Base-by-base conservation (phyloP, 2,113 vertebrate genomes). In the Pantherophis guttatus region DNA sequence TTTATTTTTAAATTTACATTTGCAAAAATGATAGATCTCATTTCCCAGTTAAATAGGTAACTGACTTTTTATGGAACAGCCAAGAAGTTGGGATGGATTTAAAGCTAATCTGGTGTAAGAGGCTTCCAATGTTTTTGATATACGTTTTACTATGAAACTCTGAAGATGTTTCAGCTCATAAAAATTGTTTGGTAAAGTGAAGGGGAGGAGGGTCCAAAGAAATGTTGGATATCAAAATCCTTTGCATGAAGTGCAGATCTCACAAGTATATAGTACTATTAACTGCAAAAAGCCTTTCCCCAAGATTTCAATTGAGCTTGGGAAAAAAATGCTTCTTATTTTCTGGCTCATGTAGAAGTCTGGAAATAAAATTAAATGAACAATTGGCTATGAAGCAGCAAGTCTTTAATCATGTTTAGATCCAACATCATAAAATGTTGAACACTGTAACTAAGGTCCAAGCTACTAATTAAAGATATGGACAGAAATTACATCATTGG, bases 1-100 rank as follows among this genome's bases (percentile, higher is more conserved):
- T 54, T 75, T 39, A 91, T 5, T 94, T 92, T 65, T n/a, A 88
- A 57, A 21, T 62, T 62, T 62, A 62, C n/a, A 50, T 3, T n/a
- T 39, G 0, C 0, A 2, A 4, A 0, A 0, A 21, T 65, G 15
- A 4, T 19, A 21, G 48, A 23, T n/a, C 4, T 39, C 26, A 59
- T 57, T 12, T 39, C 48, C 48, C 29, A 53, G 15, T 53, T 53
- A 33, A 54, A 92, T 54, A 2, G 13, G 33, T 33, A 75, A 44
- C 6, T 44, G 54, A 44, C 39, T 9, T 54, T 39, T 29, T 53
- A 33, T 26, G 21, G 52, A n/a, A 59, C 3, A 44, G n/a, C 13
- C n/a, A 54, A 33, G 8, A 59, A n/a, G 10, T 62, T 86, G 44
- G 19, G 5, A 23, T 86, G 70, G 33, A 13, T 57, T 48, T 13